Conservation (phyloP, 2,113 vertebrate genomes). For the Electrona antarctica region DNA sequence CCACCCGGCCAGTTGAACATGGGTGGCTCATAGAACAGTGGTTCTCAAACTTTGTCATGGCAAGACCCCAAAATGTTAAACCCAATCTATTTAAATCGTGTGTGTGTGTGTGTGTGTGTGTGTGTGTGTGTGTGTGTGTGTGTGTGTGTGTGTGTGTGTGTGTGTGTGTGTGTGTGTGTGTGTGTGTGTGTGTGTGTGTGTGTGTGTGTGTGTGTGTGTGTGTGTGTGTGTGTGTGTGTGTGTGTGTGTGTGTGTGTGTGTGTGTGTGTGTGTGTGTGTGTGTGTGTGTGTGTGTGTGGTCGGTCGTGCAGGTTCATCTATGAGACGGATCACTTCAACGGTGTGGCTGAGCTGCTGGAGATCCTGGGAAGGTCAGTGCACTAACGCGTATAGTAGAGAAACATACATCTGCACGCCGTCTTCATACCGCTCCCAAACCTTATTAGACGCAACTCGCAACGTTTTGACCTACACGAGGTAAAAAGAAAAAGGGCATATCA, state of each 20-base stretch:
- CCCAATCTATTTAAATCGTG: neutral
- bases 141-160: too few relatives aligned
- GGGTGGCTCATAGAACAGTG: slow-evolving; percentile 23
- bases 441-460: too few relatives aligned
- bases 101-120: neutral
- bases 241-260: neutral
- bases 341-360: slow-evolving; percentile 79
- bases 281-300: too few relatives aligned
- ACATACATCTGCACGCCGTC: too few relatives aligned
- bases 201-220: neutral
- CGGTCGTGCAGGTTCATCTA: slow-evolving; percentile 76
- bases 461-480: too few relatives aligned
- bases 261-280: neutral
- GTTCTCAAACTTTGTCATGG: neutral
- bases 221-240: too few relatives aligned
- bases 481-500: too few relatives aligned
- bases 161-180: too few relatives aligned
- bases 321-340: slow-evolving; percentile 80
- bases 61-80: neutral
- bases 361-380: slow-evolving; percentile 82
- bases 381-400: neutral
- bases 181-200: too few relatives aligned
- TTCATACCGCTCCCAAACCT: too few relatives aligned
- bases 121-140: too few relatives aligned
- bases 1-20: slow-evolving; percentile 22